These are phyloP conservation scores for Ardeotis arabs DNA, from an alignment of 2,113 vertebrate species.

Conservation along the genomic window DNA sequence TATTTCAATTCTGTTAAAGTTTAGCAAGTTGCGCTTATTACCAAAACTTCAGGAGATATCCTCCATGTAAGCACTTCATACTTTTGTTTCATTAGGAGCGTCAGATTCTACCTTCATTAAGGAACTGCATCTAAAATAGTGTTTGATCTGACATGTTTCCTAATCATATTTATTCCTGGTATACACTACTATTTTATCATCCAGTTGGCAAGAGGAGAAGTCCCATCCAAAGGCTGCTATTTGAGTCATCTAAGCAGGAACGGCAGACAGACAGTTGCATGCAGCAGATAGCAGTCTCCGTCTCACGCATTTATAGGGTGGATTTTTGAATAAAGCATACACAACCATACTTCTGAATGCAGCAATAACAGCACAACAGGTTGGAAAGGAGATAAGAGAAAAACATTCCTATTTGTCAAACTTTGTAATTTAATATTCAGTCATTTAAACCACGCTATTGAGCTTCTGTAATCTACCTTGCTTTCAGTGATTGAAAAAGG, in stretches of 20 bases:
- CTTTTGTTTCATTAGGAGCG: background rate
- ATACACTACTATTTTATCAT: background rate
- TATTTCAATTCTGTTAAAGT: constrained; percentile 14
- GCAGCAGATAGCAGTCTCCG: background rate
- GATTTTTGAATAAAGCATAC: background rate
- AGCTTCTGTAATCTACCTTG: background rate
- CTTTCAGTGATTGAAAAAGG: background rate
- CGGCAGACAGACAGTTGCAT: background rate
- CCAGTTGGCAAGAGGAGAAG: background rate
- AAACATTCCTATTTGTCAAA: background rate
- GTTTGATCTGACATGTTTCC: background rate
- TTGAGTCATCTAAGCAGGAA: background rate
- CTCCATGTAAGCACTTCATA: background rate
- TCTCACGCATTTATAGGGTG: background rate
- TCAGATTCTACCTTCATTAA: background rate
- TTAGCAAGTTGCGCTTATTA: background rate
- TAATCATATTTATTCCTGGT: background rate
- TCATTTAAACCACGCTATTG: background rate
- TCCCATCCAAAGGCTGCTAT: background rate
- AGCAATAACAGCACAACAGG: background rate
- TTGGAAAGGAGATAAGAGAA: background rate
- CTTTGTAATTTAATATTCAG: background rate
- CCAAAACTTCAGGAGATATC: background rate
- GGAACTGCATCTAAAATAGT: background rate
- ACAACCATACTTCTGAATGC: background rate